Conservation (phyloP, 2,113 vertebrate genomes). For the Cyanoderma ruficeps region DNA sequence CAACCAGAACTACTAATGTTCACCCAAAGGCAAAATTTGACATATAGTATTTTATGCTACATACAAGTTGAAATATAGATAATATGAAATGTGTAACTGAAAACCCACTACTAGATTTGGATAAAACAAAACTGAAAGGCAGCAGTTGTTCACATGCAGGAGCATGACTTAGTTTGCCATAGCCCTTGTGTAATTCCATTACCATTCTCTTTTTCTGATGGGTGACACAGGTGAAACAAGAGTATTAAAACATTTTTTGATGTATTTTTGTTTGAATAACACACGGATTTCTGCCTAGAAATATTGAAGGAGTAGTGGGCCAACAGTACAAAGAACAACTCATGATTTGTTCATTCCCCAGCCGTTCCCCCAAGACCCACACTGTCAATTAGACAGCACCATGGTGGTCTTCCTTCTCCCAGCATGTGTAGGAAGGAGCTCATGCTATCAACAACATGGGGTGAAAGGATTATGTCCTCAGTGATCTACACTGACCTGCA, state of each 20-base stretch:
- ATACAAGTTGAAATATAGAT: neutral
- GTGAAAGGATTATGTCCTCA: neutral
- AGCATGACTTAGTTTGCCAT: neutral
- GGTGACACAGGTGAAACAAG: neutral
- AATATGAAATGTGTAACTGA: neutral
- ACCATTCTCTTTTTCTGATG: neutral
- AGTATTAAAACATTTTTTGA: neutral
- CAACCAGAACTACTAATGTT: neutral
- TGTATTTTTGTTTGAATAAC: neutral
- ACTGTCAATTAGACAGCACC: neutral
- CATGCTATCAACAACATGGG: neutral
- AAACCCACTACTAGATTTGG: neutral
- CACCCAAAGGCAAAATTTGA: constrained; percentile 27
- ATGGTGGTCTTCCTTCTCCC: neutral
- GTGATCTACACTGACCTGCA: neutral
- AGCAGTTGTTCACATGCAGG: neutral
- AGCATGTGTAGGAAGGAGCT: neutral
- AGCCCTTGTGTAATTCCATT: neutral
- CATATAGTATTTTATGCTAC: neutral
- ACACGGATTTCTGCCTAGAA: neutral
- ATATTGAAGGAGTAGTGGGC: neutral
- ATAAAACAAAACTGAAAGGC: constrained; percentile 1
- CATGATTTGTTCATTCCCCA: neutral
- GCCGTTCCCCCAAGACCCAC: too few relatives aligned
- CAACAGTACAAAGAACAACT: neutral